These are phyloP conservation scores for Oncorhynchus tshawytscha DNA, from an alignment of 2,113 vertebrate species.

Conservation along the genomic window DNA sequence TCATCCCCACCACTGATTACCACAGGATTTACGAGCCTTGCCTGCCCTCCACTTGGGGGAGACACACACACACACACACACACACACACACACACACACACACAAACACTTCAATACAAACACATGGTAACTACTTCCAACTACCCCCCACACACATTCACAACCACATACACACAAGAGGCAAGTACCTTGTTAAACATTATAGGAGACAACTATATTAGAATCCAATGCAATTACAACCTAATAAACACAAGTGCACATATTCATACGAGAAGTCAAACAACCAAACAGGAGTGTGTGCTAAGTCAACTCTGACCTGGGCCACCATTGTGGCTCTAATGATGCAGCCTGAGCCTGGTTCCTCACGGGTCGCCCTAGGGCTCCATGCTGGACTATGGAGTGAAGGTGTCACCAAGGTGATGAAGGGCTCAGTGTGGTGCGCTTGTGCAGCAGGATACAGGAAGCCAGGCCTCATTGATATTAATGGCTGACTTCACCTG, in stretches of 20 bases:
- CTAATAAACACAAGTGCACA: too few relatives aligned
- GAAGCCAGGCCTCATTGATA: constrained; percentile 30
- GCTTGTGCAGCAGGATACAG: constrained; percentile 1
- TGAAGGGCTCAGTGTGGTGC: not conserved
- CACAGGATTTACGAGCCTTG: not conserved
- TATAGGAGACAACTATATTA: too few relatives aligned
- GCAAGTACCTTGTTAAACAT: too few relatives aligned
- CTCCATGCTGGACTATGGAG: not conserved
- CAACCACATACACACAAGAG: not conserved
- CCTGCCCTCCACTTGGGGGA: not conserved
- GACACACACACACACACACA: not conserved
- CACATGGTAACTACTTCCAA: too few relatives aligned
- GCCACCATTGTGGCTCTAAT: not conserved
- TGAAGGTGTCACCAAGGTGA: not conserved
- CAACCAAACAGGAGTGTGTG: too few relatives aligned
- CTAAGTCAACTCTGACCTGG: too few relatives aligned
- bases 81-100: not conserved
- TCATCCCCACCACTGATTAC: not conserved
- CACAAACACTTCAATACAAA: not conserved
- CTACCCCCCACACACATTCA: not conserved
- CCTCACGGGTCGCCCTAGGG: not conserved
- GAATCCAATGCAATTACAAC: too few relatives aligned
- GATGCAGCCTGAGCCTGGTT: not conserved
- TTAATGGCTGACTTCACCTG: constrained; percentile 21
- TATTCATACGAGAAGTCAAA: too few relatives aligned